Evolutionary conservation across 2,797 vertebrate genomes (phyloP), one percentile per base, ranked within the genome.

Genomic region (Myiothlypis chrysogaster): DNA sequence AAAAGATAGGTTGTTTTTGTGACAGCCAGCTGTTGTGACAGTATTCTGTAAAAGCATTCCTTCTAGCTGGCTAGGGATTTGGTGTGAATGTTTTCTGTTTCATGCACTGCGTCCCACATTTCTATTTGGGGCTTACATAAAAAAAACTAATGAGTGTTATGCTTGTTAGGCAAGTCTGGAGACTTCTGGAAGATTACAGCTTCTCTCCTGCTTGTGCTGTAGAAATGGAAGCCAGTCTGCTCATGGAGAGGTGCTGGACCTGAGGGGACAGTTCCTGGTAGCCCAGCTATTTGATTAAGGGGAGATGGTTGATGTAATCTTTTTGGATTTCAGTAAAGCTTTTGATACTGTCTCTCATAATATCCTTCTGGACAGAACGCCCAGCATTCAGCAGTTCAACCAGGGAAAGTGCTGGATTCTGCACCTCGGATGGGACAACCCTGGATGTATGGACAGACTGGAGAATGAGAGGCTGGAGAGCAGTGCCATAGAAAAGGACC

Each of bases 1-100:
- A 92, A 90, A 95, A 60, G 84, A 78, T 44, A 84, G 55, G 83
- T 77, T 76, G 56, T 71, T 93, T 94, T 70, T 80, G 73, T 78
- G 77, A 82, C 63, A 93, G 44, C 68, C 70, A 85, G 76, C 73
- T 95, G 89, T 79, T 87, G 50, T 79, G 79, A 81, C 83, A 77
- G 49, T 46, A 46, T 61, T 79, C 70, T 73, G 23, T 77, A 56
- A 63, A 57, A 77, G 25, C 41, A 56, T 46, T 84, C 47, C 37
- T 86, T 91, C 37, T 57, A 28, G 43, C 61, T 68, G 82, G 71
- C 53, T 50, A 44, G 73, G 69, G 66, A 86, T 66, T 84, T 89
- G 52, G 28, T 76, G 59, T 56, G 52, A 82, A 28, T 52, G 28
- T 63, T 69, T 81, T 79, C 59, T 83, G 59, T 76, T 78, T 53